These are phyloP conservation scores for Entomobrya proxima DNA, from an alignment of 2,888 invertebrate species.

Conservation along the genomic window DNA sequence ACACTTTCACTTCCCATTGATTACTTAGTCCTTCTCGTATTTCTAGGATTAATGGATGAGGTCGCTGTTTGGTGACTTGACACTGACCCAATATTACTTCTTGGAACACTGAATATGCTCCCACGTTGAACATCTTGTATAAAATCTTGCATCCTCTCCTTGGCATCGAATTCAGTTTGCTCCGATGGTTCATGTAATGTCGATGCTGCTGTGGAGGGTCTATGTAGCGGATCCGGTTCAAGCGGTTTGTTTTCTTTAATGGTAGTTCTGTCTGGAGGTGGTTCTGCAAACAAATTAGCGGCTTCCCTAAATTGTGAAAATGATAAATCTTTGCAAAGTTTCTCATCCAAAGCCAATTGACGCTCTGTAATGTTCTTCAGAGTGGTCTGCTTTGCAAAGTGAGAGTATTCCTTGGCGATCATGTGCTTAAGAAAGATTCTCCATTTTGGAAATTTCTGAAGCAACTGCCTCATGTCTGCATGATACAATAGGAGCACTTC, in stretches of 20 bases:
- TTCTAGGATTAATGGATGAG: too few species aligned
- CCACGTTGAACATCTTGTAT: too few species aligned
- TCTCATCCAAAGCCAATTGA: conserved; percentile 15
- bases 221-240: too few species aligned
- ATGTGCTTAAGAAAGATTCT: conserved; percentile 44
- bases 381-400: conserved; percentile 40
- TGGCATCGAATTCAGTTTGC: too few species aligned
- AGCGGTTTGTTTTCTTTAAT: not conserved
- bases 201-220: too few species aligned
- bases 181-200: too few species aligned
- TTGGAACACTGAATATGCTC: too few species aligned
- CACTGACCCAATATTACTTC: too few species aligned
- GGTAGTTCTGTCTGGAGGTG: conserved; percentile 29
- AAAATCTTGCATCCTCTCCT: too few species aligned
- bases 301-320: conserved; percentile 22
- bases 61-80: too few species aligned
- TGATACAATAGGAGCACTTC: conserved; percentile 69
- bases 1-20: too few species aligned
- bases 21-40: too few species aligned
- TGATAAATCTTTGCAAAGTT: conserved; percentile 38
- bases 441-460: conserved; percentile 61
- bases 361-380: conserved; percentile 46
- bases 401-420: conserved; percentile 39
- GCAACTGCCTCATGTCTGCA: conserved; percentile 62
- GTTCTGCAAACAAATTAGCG: conserved; percentile 30